Conservation (phyloP, 2,113 vertebrate genomes). For the Archilochus colubris region DNA sequence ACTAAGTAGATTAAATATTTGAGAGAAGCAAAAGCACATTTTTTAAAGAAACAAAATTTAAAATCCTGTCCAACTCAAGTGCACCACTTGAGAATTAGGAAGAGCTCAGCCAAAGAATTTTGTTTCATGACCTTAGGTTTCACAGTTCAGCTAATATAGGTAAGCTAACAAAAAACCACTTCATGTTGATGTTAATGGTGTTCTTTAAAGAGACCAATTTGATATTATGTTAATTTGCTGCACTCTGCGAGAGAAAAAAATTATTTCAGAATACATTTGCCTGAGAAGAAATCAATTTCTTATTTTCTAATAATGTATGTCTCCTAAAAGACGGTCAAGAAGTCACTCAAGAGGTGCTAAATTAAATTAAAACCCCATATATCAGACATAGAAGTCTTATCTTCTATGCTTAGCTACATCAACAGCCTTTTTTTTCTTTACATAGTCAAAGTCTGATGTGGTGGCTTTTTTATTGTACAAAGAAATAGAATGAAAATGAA, state of each 20-base stretch:
- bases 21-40: neutral
- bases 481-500: neutral
- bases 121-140: neutral
- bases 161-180: neutral
- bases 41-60: neutral
- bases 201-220: neutral
- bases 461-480: neutral
- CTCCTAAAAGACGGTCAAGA: neutral
- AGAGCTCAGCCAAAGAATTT: neutral
- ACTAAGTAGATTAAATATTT: neutral
- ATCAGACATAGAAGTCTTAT: neutral
- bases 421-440: neutral
- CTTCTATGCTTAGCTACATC: neutral
- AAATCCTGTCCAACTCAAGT: neutral
- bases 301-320: neutral
- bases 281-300: neutral
- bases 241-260: neutral
- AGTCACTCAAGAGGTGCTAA: neutral
- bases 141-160: neutral
- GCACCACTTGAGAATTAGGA: neutral
- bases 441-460: neutral
- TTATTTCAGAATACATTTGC: neutral
- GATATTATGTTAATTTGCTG: fast-evolving
- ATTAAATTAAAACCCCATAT: neutral
- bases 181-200: neutral